Evolutionary conservation across 2,113 vertebrate genomes (phyloP), one percentile per base, ranked within the genome.

Genomic region (Chinchilla lanigera): DNA sequence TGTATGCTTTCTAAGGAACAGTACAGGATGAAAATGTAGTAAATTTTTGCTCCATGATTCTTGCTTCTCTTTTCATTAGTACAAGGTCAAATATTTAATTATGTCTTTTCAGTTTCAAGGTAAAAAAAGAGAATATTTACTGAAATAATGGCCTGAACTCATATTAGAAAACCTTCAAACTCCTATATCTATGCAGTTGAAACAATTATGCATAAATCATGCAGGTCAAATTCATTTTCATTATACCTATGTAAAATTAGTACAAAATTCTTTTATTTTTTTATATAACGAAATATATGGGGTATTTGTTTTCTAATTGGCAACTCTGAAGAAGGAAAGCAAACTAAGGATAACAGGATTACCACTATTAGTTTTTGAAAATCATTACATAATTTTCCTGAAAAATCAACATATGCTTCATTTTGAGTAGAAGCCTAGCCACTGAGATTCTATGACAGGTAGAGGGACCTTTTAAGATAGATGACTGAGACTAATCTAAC

Each of bases 71-170:
- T 92, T 35, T 90, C 30, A 41, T 33, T 80, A 89, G 3, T 17
- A 81, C 16, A 77, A 77, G 69, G 54, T 93, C 63, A 94, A 86
- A 65, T 93, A 89, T 56, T 87, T 65, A 87, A 28, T 33, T 85
- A 54, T 86, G 9, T 12, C 93, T 33, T 20, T 26, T 83, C 5
- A 73, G 17, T 93, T 83, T 97, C 16, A 96, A 92, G 20, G 73
- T 90, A 35, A 91, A 80, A 93, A 19, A 93, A 14, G 6, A n/a
- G 16, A 96, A 56, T 9, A 41, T 92, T 80, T 89, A 12, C 30
- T 50, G 26, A 75, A 93, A 58, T 5, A 87, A 67, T 54, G 16
- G 14, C 2, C 13, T 86, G 52, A 89, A 87, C 93, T 93, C 17
- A 50, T 41, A n/a, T 35, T 30, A 1, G 14, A 87, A 84, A 94